Evolutionary conservation across 2,113 vertebrate genomes (phyloP), one percentile per base, ranked within the genome.

Genomic region (Macrotis lagotis): DNA sequence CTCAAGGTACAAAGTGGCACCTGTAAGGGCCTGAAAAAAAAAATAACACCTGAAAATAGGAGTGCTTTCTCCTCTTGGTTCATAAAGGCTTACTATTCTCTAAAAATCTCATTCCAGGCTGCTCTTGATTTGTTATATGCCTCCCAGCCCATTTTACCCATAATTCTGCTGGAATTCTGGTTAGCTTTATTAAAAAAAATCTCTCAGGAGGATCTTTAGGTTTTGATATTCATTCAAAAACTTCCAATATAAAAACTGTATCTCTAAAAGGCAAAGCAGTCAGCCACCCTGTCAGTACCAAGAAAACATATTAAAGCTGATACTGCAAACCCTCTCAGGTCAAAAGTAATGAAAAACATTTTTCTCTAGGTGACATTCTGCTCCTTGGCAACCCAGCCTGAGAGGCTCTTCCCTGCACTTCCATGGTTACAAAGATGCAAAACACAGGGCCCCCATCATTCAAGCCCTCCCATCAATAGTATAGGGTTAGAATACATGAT

Each of bases 151-250:
- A 44, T 91, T 88, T 7, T 96, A 96, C 93, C 94, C 97, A 95
- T 66, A 95, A 96, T 91, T 89, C 96, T 95, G 49, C 50, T 94
- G 88, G 50, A 89, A 44, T 83, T 83, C 37, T 96, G 95, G 44
- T 89, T 66, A 95, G 59, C 48, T 93, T 74, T 94, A 91, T 95
- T 74, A 95, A 97, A 98, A 97, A 94, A 91, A 89, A 59, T 95
- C 92, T 96, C 94, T 74, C 95, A 14, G 1, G 94, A 97, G 93
- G 95, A 91, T 96, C 94, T 96, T 96, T 96, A 89, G 92, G 52
- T 74, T 14, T 94, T 93, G 93, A 95, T 95, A 94, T 95, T 96
- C 95, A 93, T 94, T 97, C 96, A 96, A 53, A 97, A 96, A 92
- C 92, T 91, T 96, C 74, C 94, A 95, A 89, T 59, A 91, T 96